Conservation (phyloP, 2,797 vertebrate species). For the Hafferia zeledoni region DNA sequence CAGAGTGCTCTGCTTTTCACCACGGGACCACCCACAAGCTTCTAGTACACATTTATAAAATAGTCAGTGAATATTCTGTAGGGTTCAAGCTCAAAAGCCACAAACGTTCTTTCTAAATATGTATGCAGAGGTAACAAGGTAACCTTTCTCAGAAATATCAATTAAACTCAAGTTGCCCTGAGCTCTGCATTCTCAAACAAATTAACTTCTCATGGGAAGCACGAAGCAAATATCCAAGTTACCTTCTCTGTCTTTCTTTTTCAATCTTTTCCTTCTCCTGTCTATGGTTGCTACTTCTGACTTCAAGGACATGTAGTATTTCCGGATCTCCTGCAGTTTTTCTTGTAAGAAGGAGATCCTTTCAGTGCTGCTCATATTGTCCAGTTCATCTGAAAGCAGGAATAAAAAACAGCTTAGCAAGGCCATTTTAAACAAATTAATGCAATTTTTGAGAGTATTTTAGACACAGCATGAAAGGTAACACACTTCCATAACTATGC, state of each 20-base stretch:
- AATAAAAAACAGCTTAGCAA: not conserved
- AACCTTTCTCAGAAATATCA: not conserved
- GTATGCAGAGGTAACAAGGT: not conserved
- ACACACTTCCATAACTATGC: not conserved
- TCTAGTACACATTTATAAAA: not conserved
- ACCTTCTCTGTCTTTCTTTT: conserved; percentile 99
- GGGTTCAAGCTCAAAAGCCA: not conserved
- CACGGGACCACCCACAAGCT: not conserved
- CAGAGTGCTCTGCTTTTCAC: no score
- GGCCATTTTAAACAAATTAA: not conserved
- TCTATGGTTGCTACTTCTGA: conserved; percentile 99
- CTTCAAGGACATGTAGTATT: conserved; percentile 97
- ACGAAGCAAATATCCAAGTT: not conserved
- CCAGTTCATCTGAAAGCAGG: conserved; percentile 84
- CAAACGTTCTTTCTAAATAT: not conserved
- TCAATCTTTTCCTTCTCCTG: conserved; percentile 92
- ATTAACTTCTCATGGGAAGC: not conserved
- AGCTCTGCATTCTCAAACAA: not conserved
- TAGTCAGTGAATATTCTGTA: not conserved
- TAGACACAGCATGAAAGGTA: not conserved
- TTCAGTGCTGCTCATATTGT: conserved; percentile 92
- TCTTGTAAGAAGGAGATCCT: conserved; percentile 97
- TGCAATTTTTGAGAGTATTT: not conserved
- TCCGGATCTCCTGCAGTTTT: conserved; percentile 96
- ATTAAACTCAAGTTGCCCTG: not conserved